These are phyloP conservation scores for Tetraneura akinire DNA, from an alignment of 1,140 invertebrate species.

Conservation along the genomic window DNA sequence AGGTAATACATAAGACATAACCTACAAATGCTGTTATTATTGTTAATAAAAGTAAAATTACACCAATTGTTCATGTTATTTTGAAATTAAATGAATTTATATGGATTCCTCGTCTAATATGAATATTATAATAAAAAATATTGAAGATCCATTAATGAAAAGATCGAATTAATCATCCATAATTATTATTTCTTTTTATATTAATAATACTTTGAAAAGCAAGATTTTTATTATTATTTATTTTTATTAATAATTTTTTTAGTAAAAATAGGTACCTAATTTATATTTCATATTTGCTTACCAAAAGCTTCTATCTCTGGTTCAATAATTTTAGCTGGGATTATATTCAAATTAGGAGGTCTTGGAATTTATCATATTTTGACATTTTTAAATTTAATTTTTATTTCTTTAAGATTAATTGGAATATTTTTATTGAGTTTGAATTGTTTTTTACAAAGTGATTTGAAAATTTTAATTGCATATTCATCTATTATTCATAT, in stretches of 20 bases:
- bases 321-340: too few relatives aligned
- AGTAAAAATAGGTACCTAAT: too few relatives aligned
- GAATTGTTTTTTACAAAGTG: too few relatives aligned
- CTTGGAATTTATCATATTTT: too few relatives aligned
- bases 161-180: neutral
- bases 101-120: neutral
- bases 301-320: too few relatives aligned
- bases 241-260: neutral
- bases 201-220: neutral
- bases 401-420: too few relatives aligned
- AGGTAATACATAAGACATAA: neutral
- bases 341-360: too few relatives aligned
- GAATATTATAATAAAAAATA: constrained; percentile 10
- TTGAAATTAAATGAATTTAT: neutral
- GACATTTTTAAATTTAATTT: too few relatives aligned
- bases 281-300: too few relatives aligned
- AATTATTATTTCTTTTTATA: neutral
- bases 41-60: neutral
- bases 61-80: neutral
- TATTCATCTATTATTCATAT: too few relatives aligned
- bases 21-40: neutral
- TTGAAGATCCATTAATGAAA: neutral
- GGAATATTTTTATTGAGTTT: too few relatives aligned
- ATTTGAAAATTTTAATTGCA: too few relatives aligned
- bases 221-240: neutral